Evolutionary conservation across 2,113 vertebrate species (phyloP), one percentile per base, ranked within the genome.

Genomic region (Pyrgilauda ruficollis): DNA sequence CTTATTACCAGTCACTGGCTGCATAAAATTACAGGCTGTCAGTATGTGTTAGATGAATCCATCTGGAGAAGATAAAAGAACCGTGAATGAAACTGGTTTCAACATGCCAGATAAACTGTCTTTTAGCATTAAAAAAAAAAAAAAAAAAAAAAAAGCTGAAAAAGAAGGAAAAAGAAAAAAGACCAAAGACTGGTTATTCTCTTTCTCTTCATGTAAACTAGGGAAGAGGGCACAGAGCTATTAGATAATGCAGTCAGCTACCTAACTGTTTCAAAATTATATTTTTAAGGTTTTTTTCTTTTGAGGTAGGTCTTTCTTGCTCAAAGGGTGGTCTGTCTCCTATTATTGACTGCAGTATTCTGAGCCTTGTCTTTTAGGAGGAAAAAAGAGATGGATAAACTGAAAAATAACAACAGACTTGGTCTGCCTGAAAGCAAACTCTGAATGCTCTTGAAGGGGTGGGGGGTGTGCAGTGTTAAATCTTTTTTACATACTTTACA

Each of bases 1-100:
- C 46, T 85, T 79, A 82, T 80, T 85, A 73, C 43, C 55, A 30
- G 67, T 89, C 6, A 1, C 79, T 83, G 35, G 59, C 46, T 95
- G 61, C 64, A 80, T 85, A 91, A 90, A 96, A 92, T 95, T 93
- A 81, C 64, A 84, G 55, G 63, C 70, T 96, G 87, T 77, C 94
- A 74, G 46, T 73, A 58, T 76, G 61, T 79, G 75, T 90, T 83
- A 94, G 69, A 94, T 85, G 15, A 91, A 89, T 91, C 72, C 63
- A 83, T 70, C 55, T 93, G 89, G 74, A 95, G 70, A 91, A 91
- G 78, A 91, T 53, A 91, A 95, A 95, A 82, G 62, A 73, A 49
- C 16, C 1, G 7, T 20, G 39, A 82, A 78, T 68, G 27, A 84
- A 95, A 89, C 44, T 64, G 19, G 24, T 8, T 77, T 90, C 74